phyloP scores from a whole-genome alignment of 1,140 invertebrate species.

The Rhopalosiphum padi region DNA sequence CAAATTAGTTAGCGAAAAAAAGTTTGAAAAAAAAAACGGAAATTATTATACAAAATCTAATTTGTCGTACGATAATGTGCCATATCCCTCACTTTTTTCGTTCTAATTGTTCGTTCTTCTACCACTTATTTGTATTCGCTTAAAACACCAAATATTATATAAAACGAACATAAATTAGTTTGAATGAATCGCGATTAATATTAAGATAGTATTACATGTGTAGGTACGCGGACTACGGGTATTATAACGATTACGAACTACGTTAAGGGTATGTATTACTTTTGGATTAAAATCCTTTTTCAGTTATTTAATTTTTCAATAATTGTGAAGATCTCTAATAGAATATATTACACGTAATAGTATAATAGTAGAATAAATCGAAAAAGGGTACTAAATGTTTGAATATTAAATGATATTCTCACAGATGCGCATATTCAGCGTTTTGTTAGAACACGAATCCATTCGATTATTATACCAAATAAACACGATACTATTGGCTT shows the following conservation, averaged over 20 bases:
- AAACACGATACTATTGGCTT: conserved; percentile 30
- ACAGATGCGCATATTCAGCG: background rate
- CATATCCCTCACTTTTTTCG: background rate
- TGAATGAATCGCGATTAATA: background rate
- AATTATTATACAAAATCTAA: background rate
- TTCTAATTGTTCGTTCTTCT: background rate
- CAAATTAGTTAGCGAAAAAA: background rate
- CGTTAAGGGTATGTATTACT: background rate
- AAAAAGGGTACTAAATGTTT: background rate
- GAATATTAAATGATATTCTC: background rate
- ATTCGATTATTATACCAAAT: background rate
- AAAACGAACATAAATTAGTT: background rate
- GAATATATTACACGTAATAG: background rate
- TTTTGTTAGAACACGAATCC: background rate
- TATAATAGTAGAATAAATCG: background rate
- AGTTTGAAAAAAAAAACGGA: background rate
- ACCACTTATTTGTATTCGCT: background rate
- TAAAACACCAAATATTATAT: background rate
- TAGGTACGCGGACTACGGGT: no score
- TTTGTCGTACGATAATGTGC: background rate
- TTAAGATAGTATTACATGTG: background rate
- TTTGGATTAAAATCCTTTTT: background rate
- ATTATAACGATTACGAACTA: background rate
- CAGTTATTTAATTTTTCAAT: background rate
- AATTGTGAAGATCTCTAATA: background rate